A percentile compares a stretch with the other conserved stretches of the same genome.
Evolutionary conservation across 2,113 vertebrate genomes (phyloP).

Genomic region (Felis chaus): DNA sequence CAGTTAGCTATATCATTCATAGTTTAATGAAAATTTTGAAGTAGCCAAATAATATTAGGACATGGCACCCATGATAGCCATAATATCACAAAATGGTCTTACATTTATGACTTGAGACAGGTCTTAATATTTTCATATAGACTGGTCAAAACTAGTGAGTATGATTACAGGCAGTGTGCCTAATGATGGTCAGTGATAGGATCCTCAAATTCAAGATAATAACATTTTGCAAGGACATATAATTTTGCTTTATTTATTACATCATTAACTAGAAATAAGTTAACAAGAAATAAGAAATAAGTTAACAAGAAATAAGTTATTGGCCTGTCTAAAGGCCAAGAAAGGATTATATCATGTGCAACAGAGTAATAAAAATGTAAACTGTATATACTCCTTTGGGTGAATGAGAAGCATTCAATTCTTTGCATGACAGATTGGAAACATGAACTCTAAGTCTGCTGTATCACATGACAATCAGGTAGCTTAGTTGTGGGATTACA

Average conservation of each 20-base stretch:
- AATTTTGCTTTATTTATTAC: conserved; percentile 12
- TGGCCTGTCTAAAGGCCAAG: neutral
- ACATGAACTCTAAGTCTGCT: neutral
- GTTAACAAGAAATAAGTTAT: neutral
- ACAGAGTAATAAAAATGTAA: neutral
- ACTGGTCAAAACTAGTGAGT: neutral
- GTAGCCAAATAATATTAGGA: neutral
- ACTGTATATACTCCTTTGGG: neutral
- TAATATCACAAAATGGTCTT: neutral
- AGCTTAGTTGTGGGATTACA: neutral
- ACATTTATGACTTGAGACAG: neutral
- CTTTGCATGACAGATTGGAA: neutral
- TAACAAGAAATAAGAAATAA: neutral
- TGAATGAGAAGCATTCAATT: neutral
- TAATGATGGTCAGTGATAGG: neutral
- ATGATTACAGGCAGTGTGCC: neutral
- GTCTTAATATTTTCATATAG: neutral
- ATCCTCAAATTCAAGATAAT: neutral
- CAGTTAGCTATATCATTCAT: neutral
- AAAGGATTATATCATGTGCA: neutral
- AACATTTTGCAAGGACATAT: neutral
- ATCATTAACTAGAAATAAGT: neutral
- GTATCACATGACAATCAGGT: neutral
- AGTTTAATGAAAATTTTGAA: neutral
- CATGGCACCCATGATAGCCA: neutral